Conservation (phyloP, 2,797 vertebrate genomes). For the Podargus strigoides region DNA sequence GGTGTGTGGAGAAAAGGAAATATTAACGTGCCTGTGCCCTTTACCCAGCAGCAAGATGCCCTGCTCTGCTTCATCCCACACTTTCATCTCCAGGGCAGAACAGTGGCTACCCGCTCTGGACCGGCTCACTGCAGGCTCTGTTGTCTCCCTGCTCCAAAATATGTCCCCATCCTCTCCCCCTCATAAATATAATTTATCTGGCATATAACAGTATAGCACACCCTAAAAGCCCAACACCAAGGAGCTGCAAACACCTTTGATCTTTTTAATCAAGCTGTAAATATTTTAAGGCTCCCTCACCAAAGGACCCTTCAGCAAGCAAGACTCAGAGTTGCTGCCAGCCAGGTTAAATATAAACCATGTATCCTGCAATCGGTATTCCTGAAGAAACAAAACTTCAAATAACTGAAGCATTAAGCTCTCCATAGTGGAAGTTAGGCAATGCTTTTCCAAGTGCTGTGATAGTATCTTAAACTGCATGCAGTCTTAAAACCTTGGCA, state of each 20-base stretch:
- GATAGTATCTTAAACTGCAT: neutral
- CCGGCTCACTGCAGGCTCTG: neutral
- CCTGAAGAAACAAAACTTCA: neutral
- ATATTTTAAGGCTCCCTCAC: neutral
- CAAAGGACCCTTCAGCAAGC: neutral
- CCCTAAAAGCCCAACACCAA: neutral
- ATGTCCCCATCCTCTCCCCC: neutral
- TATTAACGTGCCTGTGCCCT: neutral
- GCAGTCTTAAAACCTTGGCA: neutral
- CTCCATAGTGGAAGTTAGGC: neutral
- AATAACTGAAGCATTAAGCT: neutral
- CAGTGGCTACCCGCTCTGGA: neutral
- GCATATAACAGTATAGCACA: neutral
- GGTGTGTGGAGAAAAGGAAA: neutral
- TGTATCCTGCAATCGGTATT: neutral
- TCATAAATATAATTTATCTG: neutral
- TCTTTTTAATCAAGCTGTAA: neutral
- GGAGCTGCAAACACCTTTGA: neutral
- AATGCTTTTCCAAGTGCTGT: neutral
- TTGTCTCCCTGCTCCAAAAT: neutral
- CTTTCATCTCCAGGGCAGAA: neutral
- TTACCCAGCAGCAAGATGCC: neutral
- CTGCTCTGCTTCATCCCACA: slow-evolving; percentile 1
- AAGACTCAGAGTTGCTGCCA: neutral
- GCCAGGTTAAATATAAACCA: slow-evolving; percentile 54